These are phyloP conservation scores for Megaptera novaeangliae DNA, from an alignment of 2,113 vertebrate genomes.

Conservation along the genomic window DNA sequence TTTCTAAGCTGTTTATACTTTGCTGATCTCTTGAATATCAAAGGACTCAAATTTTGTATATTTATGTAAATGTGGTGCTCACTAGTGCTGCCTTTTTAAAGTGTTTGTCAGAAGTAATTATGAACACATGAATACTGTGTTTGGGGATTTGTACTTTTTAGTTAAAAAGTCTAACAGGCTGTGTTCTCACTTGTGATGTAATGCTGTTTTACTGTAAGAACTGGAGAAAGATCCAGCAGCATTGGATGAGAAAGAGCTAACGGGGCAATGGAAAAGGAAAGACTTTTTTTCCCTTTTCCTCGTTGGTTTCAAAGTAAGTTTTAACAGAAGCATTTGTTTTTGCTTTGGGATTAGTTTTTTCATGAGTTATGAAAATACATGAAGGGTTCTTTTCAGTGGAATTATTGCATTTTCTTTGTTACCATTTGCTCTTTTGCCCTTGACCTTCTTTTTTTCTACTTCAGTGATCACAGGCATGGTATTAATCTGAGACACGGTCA, in stretches of 20 bases:
- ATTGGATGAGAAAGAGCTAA: background rate
- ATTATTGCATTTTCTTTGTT: background rate
- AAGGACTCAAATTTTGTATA: background rate
- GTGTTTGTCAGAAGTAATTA: background rate
- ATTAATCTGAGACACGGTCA: background rate
- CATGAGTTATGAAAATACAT: background rate
- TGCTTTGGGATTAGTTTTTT: background rate
- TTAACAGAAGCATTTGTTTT: background rate
- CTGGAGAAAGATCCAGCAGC: background rate
- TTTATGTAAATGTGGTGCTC: background rate
- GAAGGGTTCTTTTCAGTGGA: background rate
- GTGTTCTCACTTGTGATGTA: background rate
- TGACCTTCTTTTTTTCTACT: background rate
- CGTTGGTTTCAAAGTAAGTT: background rate
- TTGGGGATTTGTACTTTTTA: background rate
- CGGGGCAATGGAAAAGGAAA: background rate
- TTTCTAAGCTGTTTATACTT: conserved; percentile 62
- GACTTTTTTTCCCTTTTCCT: background rate
- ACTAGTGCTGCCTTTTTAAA: background rate
- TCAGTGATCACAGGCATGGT: background rate
- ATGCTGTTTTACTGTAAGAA: background rate
- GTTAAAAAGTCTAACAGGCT: background rate
- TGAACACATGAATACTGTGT: background rate
- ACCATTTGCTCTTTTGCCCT: background rate
- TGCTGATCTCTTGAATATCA: conserved; percentile 51